Percentiles rank a stretch among this genome's conserved stretches.
These are phyloP conservation scores for Exaiptasia diaphana DNA, from an alignment of 64 coral and sea anemone species.

Conservation along the genomic window DNA sequence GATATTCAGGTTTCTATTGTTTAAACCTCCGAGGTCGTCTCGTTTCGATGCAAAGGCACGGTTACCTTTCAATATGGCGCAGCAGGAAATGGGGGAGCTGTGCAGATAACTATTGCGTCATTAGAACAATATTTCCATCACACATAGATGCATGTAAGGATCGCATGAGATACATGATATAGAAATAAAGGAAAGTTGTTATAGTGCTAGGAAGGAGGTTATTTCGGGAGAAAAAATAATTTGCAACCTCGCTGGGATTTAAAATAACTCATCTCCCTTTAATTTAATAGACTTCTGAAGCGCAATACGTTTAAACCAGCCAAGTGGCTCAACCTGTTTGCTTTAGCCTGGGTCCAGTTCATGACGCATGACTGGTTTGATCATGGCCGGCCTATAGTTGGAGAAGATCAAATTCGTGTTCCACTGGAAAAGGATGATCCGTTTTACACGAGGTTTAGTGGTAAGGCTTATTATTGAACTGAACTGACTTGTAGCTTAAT, in stretches of 20 bases:
- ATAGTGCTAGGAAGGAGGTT: background rate
- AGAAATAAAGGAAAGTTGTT: background rate
- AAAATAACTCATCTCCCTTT: background rate
- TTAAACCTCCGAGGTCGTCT: no score
- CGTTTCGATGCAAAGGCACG: no score
- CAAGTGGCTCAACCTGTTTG: conserved; percentile 63
- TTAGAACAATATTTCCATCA: no score
- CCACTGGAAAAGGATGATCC: conserved; percentile 58
- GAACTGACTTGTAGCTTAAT: background rate
- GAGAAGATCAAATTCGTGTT: conserved; percentile 30
- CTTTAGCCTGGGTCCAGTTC: conserved; percentile 82
- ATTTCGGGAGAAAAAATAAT: background rate
- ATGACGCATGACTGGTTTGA: conserved; percentile 88
- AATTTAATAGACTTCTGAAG: conserved; percentile 44
- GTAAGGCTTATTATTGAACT: background rate
- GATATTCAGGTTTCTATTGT: no score
- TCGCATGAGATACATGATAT: no score
- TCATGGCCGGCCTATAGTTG: conserved; percentile 45
- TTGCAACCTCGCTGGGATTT: background rate
- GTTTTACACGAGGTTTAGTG: conserved; percentile 22
- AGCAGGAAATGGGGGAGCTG: no score
- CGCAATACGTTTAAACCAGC: conserved; percentile 62
- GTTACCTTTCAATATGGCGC: no score
- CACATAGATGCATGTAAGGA: no score
- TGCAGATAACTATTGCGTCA: no score